Conservation (phyloP, 2,888 invertebrate species). For the Morpho deidamia region DNA sequence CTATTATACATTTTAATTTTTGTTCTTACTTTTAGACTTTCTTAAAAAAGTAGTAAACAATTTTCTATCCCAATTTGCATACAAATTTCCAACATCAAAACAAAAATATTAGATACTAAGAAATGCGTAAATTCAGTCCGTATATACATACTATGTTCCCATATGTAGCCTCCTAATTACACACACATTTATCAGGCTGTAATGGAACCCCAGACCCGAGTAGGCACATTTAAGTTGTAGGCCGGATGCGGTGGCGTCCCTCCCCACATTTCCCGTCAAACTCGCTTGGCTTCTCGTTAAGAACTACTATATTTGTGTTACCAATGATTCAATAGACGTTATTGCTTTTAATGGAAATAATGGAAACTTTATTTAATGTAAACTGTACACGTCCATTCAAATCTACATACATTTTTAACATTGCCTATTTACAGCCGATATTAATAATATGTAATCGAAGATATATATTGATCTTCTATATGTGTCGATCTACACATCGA, state of each 20-base stretch:
- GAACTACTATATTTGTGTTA: constrained; percentile 12
- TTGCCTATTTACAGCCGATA: too few species aligned
- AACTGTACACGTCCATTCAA: not conserved
- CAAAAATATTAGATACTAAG: too few species aligned
- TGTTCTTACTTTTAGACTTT: too few species aligned
- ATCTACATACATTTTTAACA: too few species aligned
- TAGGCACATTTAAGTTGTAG: constrained; percentile 6
- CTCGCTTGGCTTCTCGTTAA: constrained; percentile 20
- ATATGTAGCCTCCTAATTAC: not conserved
- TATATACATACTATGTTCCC: not conserved
- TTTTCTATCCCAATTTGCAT: too few species aligned
- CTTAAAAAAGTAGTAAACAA: too few species aligned
- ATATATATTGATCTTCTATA: too few species aligned
- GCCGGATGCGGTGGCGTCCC: constrained; percentile 28
- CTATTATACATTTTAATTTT: too few species aligned
- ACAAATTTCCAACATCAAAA: too few species aligned
- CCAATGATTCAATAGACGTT: constrained; percentile 13
- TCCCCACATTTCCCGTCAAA: constrained; percentile 24
- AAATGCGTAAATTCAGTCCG: not conserved
- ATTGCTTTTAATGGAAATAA: constrained; percentile 7
- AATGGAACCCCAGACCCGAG: constrained; percentile 7
- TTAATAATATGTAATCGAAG: too few species aligned
- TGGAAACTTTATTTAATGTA: not conserved
- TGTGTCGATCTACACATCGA: too few species aligned
- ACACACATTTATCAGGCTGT: constrained; percentile 12